These are phyloP conservation scores for Sebastes vulpes DNA, from an alignment of 2,797 vertebrate species.

Conservation along the genomic window DNA sequence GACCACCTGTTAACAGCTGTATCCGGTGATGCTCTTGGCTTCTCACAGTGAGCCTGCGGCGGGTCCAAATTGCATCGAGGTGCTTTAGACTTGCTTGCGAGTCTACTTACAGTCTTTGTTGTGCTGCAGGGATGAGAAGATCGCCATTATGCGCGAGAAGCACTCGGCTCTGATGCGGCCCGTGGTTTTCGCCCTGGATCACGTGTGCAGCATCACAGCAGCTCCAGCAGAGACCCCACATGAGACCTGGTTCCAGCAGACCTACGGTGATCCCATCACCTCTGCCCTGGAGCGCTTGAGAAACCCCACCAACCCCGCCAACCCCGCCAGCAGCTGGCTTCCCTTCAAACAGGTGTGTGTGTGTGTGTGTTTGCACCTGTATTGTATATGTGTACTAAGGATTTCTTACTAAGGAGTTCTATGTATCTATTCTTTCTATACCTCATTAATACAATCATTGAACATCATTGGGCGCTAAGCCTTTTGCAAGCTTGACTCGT, in stretches of 20 bases:
- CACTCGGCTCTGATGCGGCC: constrained; percentile 98
- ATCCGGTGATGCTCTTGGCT: not conserved
- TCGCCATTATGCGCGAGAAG: constrained; percentile 98
- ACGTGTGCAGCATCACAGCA: constrained; percentile 95
- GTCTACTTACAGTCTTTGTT: not conserved
- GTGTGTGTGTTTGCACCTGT: not conserved
- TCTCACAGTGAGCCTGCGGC: not conserved
- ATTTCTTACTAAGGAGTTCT: not conserved
- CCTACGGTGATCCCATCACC: constrained; percentile 92
- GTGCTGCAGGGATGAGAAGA: constrained; percentile 92
- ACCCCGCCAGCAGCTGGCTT: constrained; percentile 97
- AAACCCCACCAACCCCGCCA: constrained; percentile 94
- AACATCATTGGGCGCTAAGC: not conserved
- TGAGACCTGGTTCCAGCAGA: constrained; percentile 98
- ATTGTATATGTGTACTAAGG: not conserved
- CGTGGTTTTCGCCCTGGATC: constrained; percentile 96
- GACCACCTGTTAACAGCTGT: not conserved
- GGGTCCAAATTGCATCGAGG: not conserved
- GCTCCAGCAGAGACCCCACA: constrained; percentile 95
- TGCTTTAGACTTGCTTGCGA: not conserved
- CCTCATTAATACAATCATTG: not conserved
- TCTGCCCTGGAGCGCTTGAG: constrained; percentile 93
- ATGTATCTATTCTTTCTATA: not conserved
- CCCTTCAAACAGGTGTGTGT: constrained; percentile 94
- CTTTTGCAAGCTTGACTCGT: not conserved